Evolutionary conservation across 2,113 vertebrate genomes (phyloP).

Genomic region (Ceyx cyanopectus): DNA sequence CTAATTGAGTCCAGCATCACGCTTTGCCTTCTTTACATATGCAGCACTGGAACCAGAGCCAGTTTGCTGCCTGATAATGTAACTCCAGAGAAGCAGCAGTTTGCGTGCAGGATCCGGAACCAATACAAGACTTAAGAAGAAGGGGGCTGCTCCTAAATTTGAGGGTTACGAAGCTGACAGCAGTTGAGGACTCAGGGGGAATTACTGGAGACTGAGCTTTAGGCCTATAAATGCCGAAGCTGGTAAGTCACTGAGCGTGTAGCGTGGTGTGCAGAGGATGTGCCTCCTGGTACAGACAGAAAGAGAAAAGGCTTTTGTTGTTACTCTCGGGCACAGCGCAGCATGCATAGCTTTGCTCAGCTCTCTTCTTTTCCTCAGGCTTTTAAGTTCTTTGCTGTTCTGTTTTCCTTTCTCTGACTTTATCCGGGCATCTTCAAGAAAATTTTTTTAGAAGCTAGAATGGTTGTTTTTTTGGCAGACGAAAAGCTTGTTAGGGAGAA

Average conservation of each 20-base stretch:
- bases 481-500: background rate
- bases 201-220: slow-evolving; percentile 48
- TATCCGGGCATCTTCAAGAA: slow-evolving; percentile 26
- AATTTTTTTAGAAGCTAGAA: background rate
- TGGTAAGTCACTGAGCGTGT: slow-evolving; percentile 79
- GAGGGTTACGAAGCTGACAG: slow-evolving; percentile 61
- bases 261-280: slow-evolving; percentile 26
- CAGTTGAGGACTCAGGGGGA: slow-evolving; percentile 46
- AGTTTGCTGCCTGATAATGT: slow-evolving; percentile 75
- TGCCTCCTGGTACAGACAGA: slow-evolving; percentile 25
- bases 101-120: slow-evolving; percentile 31
- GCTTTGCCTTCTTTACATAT: slow-evolving; percentile 58
- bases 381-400: slow-evolving; percentile 45
- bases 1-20: slow-evolving; percentile 81
- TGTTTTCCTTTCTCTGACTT: slow-evolving; percentile 10
- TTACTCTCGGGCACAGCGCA: slow-evolving; percentile 28
- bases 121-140: slow-evolving; percentile 48
- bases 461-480: background rate
- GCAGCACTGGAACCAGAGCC: slow-evolving; percentile 56
- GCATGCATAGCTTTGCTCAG: slow-evolving; percentile 40
- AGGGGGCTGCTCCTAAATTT: slow-evolving; percentile 64
- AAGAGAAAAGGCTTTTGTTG: slow-evolving; percentile 44
- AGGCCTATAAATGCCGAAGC: slow-evolving; percentile 80
- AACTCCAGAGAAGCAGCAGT: slow-evolving; percentile 71
- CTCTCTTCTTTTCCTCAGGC: slow-evolving; percentile 16